Conservation (phyloP, 2,113 vertebrate genomes). For the Hystrix brachyura region DNA sequence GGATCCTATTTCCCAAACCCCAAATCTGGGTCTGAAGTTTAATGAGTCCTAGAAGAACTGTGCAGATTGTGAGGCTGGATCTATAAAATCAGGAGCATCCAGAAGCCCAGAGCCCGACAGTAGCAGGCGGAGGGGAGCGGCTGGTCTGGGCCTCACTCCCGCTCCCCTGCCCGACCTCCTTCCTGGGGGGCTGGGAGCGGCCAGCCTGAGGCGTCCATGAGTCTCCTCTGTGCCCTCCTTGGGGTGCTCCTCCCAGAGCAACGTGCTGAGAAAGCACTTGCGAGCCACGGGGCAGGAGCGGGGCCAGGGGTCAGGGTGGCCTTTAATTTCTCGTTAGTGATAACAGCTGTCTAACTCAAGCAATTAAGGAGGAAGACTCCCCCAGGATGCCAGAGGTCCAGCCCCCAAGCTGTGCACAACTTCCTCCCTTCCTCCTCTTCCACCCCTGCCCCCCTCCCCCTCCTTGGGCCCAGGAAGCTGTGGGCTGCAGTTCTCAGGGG, state of each 20-base stretch:
- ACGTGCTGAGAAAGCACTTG: conserved; percentile 83
- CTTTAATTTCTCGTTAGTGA: conserved; percentile 90
- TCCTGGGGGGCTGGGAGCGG: neutral
- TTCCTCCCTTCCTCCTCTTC: conserved; percentile 72
- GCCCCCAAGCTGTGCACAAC: conserved; percentile 55
- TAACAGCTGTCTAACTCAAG: conserved; percentile 88
- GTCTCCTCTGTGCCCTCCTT: neutral
- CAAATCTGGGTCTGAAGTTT: conserved; percentile 32
- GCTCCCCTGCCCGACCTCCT: neutral
- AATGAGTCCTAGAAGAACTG: conserved; percentile 45
- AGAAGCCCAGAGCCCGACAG: neutral
- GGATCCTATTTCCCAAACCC: neutral
- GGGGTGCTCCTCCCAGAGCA: conserved; percentile 50
- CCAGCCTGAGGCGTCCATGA: neutral
- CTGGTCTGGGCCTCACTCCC: neutral
- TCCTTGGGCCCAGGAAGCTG: conserved; percentile 64
- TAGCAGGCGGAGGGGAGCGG: neutral
- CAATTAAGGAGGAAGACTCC: conserved; percentile 91
- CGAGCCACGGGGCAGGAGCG: conserved; percentile 51
- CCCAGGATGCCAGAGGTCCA: conserved; percentile 82
- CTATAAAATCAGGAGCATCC: conserved; percentile 17
- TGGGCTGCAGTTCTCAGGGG: conserved; percentile 80
- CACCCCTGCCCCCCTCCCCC: neutral
- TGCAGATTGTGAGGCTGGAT: conserved; percentile 48
- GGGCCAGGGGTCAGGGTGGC: conserved; percentile 87